Conservation (phyloP, 2,113 vertebrate genomes). For the Oryctolagus cuniculus region mOryCun1.1 NC_091432.1:57443001-57443500, state of each 20-base stretch:
- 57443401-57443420: background rate
- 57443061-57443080: conserved; percentile 21
- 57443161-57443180: conserved; percentile 83
- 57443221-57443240: conserved; percentile 75
- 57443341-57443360: background rate
- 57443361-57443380: background rate
- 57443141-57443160: conserved; percentile 78
- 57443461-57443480: conserved; percentile 5
- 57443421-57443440: background rate
- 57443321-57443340: background rate
- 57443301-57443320: background rate
- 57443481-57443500: conserved; percentile 33
- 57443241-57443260: conserved; percentile 67
- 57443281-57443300: conserved; percentile 20
- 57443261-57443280: conserved; percentile 79
- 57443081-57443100: conserved; percentile 52
- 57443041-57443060: background rate
- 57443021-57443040: background rate
- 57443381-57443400: background rate
- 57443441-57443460: conserved; percentile 43
- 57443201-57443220: conserved; percentile 77
- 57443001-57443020: background rate
- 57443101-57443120: conserved; percentile 63
- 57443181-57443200: conserved; percentile 80
- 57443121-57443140: conserved; percentile 78